Conservation (phyloP, 2,113 vertebrate species). For the Strigops habroptila region DNA sequence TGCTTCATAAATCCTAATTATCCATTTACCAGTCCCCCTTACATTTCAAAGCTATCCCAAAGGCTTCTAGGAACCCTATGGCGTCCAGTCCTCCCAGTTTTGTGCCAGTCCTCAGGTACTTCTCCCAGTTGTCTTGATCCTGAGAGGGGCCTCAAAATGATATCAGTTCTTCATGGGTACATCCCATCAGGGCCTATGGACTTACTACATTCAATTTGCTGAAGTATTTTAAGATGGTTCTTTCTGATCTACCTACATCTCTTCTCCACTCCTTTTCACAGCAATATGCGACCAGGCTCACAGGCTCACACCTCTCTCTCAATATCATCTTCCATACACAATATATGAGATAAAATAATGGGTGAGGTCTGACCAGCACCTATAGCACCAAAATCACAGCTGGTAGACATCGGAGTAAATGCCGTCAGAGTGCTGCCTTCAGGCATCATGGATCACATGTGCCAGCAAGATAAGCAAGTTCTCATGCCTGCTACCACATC, state of each 20-base stretch:
- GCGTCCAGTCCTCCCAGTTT: neutral
- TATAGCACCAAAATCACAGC: neutral
- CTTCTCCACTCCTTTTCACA: neutral
- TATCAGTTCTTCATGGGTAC: neutral
- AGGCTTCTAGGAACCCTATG: neutral
- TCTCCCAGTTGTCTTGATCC: neutral
- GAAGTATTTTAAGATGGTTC: neutral
- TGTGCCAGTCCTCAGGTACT: neutral
- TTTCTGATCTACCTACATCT: neutral
- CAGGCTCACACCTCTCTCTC: neutral
- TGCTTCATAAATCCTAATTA: neutral
- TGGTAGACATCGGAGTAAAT: rapidly evolving
- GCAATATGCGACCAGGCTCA: neutral
- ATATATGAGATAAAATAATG: neutral
- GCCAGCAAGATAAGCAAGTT: neutral
- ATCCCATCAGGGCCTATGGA: neutral
- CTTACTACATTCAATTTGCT: neutral
- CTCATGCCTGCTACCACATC: neutral
- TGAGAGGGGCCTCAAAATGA: neutral
- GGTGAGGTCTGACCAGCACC: neutral
- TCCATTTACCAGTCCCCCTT: neutral
- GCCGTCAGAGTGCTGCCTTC: neutral
- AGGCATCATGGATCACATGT: neutral
- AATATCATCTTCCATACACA: neutral
- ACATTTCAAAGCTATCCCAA: neutral